Evolutionary conservation across 2,888 invertebrate genomes (phyloP).

Genomic region (Thysanoteuthis rhombus): DNA sequence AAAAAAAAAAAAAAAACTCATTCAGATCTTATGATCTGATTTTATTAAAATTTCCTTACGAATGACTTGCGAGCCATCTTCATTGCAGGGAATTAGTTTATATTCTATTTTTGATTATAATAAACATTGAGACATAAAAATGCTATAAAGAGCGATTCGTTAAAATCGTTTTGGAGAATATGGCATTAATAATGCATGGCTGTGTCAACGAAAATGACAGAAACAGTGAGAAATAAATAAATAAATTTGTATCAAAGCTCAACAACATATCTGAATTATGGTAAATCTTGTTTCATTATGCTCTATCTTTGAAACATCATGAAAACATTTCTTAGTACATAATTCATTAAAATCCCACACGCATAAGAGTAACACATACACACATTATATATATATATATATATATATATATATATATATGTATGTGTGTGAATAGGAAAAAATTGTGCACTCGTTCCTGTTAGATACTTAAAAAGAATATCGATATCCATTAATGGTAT

Average conservation of each 20-base stretch:
- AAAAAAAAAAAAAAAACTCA: no score
- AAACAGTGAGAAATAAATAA: neutral
- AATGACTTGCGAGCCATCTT: neutral
- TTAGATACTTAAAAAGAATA: neutral
- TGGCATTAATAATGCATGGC: neutral
- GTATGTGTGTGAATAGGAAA: neutral
- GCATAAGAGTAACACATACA: no score
- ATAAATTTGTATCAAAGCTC: neutral
- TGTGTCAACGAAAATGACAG: neutral
- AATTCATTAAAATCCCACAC: neutral
- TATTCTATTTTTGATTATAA: neutral
- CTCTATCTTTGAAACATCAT: no score
- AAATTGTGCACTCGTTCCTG: neutral
- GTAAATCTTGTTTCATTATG: neutral
- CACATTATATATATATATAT: no score
- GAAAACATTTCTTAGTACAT: neutral
- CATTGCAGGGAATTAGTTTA: neutral
- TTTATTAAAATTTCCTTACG: neutral
- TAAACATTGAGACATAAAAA: neutral
- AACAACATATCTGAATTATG: neutral
- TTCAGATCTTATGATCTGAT: neutral
- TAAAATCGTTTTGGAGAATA: neutral
- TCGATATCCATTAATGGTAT: neutral
- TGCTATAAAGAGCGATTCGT: neutral
- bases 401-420: neutral